Conservation (phyloP, 2,113 vertebrate species). For the mouse (Mus musculus) region DNA sequence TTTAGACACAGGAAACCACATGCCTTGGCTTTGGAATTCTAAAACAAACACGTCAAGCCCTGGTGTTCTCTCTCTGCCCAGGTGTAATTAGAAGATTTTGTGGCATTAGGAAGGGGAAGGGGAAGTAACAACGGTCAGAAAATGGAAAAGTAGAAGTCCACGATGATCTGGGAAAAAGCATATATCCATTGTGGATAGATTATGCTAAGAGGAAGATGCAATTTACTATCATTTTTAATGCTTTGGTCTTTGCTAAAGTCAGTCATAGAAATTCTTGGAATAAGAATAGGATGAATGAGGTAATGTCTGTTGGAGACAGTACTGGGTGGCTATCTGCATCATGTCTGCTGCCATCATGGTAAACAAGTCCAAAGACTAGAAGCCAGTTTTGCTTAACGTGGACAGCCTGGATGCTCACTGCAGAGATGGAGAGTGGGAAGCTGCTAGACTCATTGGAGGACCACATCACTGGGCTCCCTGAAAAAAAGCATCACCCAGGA, state of each 20-base stretch:
- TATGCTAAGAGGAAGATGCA: background rate
- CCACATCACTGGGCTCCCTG: background rate
- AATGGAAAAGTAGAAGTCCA: background rate
- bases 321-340: background rate
- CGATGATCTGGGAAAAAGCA: background rate
- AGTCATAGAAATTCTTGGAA: background rate
- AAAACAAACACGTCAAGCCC: conserved; percentile 32
- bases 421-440: accelerated
- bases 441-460: accelerated
- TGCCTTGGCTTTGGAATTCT: conserved; percentile 35
- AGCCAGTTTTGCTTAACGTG: accelerated
- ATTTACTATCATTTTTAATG: background rate
- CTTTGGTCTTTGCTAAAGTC: background rate
- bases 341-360: background rate
- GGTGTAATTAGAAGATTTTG: background rate
- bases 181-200: background rate
- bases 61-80: background rate
- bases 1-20: conserved; percentile 59
- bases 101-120: background rate
- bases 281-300: background rate
- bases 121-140: background rate
- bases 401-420: too few species aligned
- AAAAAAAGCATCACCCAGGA: background rate
- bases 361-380: background rate
- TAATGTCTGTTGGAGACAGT: background rate